Base-by-base conservation (phyloP, 2,888 invertebrate species). In the Syrista parreyssii region DNA sequence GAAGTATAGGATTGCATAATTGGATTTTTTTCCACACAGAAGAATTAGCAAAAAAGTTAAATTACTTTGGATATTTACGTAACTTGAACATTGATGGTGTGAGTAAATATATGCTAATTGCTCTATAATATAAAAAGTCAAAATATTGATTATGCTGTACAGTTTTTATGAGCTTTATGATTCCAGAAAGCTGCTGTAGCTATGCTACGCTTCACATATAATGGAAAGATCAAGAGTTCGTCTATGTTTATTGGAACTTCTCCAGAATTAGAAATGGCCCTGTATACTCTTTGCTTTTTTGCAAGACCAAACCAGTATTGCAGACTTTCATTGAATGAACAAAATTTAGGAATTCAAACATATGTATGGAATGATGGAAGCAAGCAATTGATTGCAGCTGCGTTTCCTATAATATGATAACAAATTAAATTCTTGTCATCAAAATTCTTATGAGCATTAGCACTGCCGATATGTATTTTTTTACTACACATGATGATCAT, bases 181-280 rank as follows among this genome's bases (percentile, higher is more conserved):
- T 82, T 87, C 68, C 85, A 91, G 91, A 89, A 87, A 87, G 90
- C 89, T 78, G 85, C 84, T 68, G 82, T 92, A 15, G 81, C 91
- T 32, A 88, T 91, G 79, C 82, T 89, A 40, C 88, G 89, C 77
- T 89, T 91, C 76, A 88, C 87, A 69, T 92, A 92, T 91, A 80
- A 84, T 34, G 85, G 86, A 11, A 84, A 87, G 75, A 90, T 90
- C 80, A 92, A 92, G 75, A 89, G 89, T 32, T 90, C 91, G 4
- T 89, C 91, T 4, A 90, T 92, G 88, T 92, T 93, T 81, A 88
- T 93, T 74, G 92, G 92, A 30, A 92, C 92, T 12, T 92, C 93
- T 82, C 94, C 94, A 1, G 94, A 94, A 86, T 92, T 94, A 82
- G 94, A 94, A 85, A 88, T 94, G 86, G 93, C 94, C 12, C 84